Evolutionary conservation across 2,797 vertebrate species (phyloP).

Genomic region (Neopelma chrysocephalum): DNA sequence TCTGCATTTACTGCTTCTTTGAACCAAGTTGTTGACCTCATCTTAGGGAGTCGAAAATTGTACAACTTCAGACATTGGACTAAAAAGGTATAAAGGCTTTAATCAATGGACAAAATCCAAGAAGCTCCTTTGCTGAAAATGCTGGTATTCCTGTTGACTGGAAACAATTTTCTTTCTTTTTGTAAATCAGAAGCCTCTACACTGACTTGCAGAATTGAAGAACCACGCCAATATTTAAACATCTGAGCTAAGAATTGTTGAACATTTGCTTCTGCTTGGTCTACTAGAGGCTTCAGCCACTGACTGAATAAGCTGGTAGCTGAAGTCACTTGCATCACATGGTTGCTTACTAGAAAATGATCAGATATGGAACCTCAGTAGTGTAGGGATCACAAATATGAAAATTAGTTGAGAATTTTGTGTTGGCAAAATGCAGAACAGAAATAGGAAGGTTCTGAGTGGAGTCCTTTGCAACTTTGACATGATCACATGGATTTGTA

Average conservation of each 20-base stretch:
- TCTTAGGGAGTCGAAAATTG: background rate
- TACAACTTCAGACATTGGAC: background rate
- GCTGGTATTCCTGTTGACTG: background rate
- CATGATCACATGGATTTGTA: rapidly evolving
- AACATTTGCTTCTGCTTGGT: background rate
- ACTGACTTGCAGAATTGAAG: background rate
- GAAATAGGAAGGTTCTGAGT: background rate
- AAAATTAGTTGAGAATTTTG: background rate
- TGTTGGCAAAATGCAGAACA: background rate
- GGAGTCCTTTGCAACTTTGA: background rate
- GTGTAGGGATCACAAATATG: rapidly evolving
- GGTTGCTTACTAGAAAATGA: background rate
- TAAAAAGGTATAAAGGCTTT: background rate
- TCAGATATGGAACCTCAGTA: background rate
- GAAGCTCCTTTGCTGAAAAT: background rate
- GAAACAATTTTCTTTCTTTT: background rate
- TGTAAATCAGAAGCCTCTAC: background rate
- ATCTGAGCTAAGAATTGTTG: background rate
- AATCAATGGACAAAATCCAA: background rate
- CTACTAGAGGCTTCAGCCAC: background rate
- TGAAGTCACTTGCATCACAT: background rate
- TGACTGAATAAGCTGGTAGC: background rate
- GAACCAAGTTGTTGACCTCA: background rate
- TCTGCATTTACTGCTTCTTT: background rate
- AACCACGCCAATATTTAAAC: background rate